Conservation (phyloP, 2,888 invertebrate species). For the Idaea biselata region DNA sequence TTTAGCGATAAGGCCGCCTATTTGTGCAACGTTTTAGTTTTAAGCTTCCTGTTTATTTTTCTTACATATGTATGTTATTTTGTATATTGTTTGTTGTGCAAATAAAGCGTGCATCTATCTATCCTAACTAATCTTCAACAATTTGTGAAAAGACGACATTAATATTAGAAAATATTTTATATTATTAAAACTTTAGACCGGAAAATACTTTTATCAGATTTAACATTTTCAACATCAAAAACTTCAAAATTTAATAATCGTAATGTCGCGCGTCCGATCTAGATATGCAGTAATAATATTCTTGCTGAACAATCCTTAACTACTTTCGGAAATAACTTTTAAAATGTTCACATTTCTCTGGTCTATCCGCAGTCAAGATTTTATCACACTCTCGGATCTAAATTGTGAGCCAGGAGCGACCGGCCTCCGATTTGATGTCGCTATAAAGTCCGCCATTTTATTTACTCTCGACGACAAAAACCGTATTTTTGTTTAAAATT, state of each 20-base stretch:
- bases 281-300: not conserved
- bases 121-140: not conserved
- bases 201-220: not conserved
- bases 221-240: not conserved
- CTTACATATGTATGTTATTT: too few relatives aligned
- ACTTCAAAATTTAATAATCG: not conserved
- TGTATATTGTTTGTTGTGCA: too few relatives aligned
- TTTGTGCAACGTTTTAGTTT: too few relatives aligned
- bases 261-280: not conserved
- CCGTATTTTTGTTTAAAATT: not conserved
- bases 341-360: not conserved
- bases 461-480: not conserved
- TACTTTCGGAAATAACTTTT: constrained; percentile 1
- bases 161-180: not conserved
- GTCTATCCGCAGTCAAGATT: constrained; percentile 1
- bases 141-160: not conserved
- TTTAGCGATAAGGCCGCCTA: too few relatives aligned
- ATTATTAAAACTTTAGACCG: not conserved
- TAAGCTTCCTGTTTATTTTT: too few relatives aligned
- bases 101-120: too few relatives aligned
- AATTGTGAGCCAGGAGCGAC: constrained; percentile 1
- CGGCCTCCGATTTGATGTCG: not conserved
- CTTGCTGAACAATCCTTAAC: not conserved
- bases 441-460: not conserved
- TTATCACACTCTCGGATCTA: not conserved